phyloP scores from a whole-genome alignment of 2,113 vertebrate genomes.

The Hydrolagus affinis region DNA sequence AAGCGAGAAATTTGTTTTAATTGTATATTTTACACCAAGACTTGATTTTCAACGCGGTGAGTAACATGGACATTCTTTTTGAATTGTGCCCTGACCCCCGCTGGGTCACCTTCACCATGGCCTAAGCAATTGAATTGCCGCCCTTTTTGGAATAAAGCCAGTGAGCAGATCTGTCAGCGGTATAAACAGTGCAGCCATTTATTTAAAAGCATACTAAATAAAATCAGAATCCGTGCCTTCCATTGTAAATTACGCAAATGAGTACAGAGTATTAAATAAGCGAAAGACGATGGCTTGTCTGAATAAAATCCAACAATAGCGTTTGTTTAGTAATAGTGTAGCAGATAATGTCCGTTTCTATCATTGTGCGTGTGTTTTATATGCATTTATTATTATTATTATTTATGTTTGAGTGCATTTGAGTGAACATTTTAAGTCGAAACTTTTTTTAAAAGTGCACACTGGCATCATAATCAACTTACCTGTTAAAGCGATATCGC shows the following conservation, averaged over 20 bases:
- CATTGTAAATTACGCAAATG: background rate
- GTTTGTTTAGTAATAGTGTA: background rate
- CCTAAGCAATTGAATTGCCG: slow-evolving; percentile 13
- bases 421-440: background rate
- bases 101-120: slow-evolving; percentile 31
- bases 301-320: background rate
- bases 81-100: slow-evolving; percentile 20
- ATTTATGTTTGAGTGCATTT: background rate
- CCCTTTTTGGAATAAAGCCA: background rate
- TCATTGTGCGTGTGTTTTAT: background rate
- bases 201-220: background rate
- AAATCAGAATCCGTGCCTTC: background rate
- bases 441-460: background rate
- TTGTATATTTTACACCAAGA: slow-evolving; percentile 18
- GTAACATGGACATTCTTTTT: slow-evolving; percentile 14
- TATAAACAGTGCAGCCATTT: background rate
- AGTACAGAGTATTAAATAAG: background rate
- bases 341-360: background rate
- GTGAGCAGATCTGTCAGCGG: background rate
- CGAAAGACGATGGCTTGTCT: background rate
- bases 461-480: background rate
- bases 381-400: too few species aligned
- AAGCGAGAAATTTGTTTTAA: slow-evolving; percentile 13
- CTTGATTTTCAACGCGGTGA: slow-evolving; percentile 4
- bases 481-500: too few species aligned